Evolutionary conservation across 2,113 vertebrate species (phyloP).

Genomic region (Daphoenositta chrysoptera): DNA sequence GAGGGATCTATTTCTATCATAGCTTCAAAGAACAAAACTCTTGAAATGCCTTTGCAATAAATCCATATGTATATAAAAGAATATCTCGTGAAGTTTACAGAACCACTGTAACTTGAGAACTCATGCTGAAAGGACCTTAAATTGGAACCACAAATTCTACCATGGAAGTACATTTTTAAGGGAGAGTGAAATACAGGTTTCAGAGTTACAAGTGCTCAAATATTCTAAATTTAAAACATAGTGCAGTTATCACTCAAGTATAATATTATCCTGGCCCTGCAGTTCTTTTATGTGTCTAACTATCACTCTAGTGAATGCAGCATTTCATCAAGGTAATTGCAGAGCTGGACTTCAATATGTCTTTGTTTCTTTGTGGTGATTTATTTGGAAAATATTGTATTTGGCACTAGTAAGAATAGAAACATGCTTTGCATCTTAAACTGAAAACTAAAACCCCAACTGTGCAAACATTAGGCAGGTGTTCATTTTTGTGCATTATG

Average conservation of each 20-base stretch:
- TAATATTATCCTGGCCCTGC: not conserved
- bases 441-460: not conserved
- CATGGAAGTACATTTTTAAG: not conserved
- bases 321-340: not conserved
- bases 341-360: not conserved
- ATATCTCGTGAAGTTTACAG: not conserved
- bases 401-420: not conserved
- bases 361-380: not conserved
- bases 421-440: not conserved
- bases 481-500: not conserved
- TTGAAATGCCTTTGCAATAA: not conserved
- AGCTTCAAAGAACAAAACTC: constrained; percentile 10
- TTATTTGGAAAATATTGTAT: constrained; percentile 6
- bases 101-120: not conserved
- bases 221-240: not conserved
- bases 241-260: not conserved
- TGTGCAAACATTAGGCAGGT: not conserved
- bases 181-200: not conserved
- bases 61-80: not conserved
- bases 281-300: not conserved
- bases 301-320: not conserved
- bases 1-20: not conserved
- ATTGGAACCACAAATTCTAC: not conserved
- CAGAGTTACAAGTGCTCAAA: not conserved
- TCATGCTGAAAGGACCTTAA: not conserved